Conservation (phyloP, 1,140 invertebrate species). For the Wasmannia auropunctata region DNA sequence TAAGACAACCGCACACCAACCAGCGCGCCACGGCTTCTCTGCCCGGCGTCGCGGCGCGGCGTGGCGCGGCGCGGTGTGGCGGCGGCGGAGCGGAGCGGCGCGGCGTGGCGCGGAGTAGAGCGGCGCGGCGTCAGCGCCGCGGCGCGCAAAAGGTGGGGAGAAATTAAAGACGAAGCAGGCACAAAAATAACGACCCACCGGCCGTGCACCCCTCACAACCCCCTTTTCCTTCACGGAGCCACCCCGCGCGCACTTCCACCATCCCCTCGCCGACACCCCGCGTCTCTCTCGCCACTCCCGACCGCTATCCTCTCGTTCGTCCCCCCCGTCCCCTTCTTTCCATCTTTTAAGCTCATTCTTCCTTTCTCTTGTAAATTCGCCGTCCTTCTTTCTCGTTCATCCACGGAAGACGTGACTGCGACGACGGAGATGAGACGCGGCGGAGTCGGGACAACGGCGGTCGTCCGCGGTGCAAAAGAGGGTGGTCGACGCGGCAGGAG, state of each 20-base stretch:
- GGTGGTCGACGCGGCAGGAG: slow-evolving; percentile 26
- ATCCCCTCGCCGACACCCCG: slow-evolving; percentile 63
- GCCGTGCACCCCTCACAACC: slow-evolving; percentile 72
- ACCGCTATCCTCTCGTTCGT: slow-evolving; percentile 61
- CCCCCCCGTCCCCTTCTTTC: slow-evolving; percentile 64
- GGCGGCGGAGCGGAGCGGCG: slow-evolving; percentile 12
- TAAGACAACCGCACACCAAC: slow-evolving; percentile 81
- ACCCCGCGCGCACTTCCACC: slow-evolving; percentile 26
- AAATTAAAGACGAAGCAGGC: slow-evolving; percentile 86
- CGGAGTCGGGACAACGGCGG: slow-evolving; percentile 63
- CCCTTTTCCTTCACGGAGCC: slow-evolving; percentile 32
- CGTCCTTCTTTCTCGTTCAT: slow-evolving; percentile 54
- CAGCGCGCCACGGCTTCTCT: slow-evolving; percentile 65
- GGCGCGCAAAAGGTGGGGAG: slow-evolving; percentile 75
- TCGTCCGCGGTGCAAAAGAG: slow-evolving; percentile 54
- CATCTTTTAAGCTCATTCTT: slow-evolving; percentile 64
- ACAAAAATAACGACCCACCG: slow-evolving; percentile 85
- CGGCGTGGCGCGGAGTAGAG: slow-evolving; percentile 7
- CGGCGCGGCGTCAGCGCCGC: slow-evolving; percentile 62
- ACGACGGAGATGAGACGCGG: slow-evolving; percentile 69
- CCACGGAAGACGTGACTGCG: slow-evolving; percentile 69
- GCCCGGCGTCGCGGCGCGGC: slow-evolving; percentile 51
- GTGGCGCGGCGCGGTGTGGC: slow-evolving; percentile 17
- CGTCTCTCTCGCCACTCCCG: slow-evolving; percentile 61
- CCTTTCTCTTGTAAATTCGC: slow-evolving; percentile 59